These are phyloP conservation scores for Clinocottus analis DNA, from an alignment of 2,113 vertebrate genomes.

Conservation along the genomic window DNA sequence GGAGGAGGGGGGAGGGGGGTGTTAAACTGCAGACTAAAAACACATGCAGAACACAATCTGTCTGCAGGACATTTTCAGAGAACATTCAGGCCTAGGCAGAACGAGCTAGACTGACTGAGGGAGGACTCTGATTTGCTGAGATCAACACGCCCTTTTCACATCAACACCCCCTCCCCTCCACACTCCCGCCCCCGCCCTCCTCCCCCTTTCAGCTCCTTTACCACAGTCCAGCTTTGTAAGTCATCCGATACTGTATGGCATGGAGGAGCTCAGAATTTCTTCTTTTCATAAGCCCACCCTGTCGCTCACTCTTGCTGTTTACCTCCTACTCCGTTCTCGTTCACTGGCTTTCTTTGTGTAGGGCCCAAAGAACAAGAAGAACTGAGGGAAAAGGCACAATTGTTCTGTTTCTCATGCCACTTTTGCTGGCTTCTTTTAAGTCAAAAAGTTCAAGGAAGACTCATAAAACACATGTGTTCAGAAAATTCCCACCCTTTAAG, in stretches of 20 bases:
- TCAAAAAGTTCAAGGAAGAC: slow-evolving; percentile 6
- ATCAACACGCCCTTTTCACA: slow-evolving; percentile 68
- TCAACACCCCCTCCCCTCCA: too few species aligned
- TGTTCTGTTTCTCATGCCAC: not conserved
- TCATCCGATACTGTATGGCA: slow-evolving; percentile 59
- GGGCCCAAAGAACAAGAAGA: slow-evolving; percentile 12
- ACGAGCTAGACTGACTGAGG: slow-evolving; percentile 32
- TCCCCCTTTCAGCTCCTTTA: slow-evolving; percentile 35
- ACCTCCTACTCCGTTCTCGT: slow-evolving; percentile 41
- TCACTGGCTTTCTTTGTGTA: slow-evolving; percentile 61
- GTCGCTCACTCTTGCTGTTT: slow-evolving; percentile 25
- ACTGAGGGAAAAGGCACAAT: not conserved
- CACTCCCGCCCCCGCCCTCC: too few species aligned
- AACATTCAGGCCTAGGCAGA: slow-evolving; percentile 52
- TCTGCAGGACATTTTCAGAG: slow-evolving; percentile 49
- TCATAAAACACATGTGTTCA: slow-evolving; percentile 4
- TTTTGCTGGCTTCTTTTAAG: slow-evolving; percentile 4
- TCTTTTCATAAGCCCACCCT: slow-evolving; percentile 39
- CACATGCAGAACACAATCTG: slow-evolving; percentile 54
- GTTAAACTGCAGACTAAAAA: slow-evolving; percentile 41
- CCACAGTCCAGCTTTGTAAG: slow-evolving; percentile 45
- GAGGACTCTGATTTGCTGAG: slow-evolving; percentile 72
- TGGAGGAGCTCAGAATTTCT: slow-evolving; percentile 37
- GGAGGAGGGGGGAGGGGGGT: too few species aligned
- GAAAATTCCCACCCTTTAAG: too few species aligned